Conservation (phyloP, 2,888 invertebrate species). For the Trachelus tabidus region DNA sequence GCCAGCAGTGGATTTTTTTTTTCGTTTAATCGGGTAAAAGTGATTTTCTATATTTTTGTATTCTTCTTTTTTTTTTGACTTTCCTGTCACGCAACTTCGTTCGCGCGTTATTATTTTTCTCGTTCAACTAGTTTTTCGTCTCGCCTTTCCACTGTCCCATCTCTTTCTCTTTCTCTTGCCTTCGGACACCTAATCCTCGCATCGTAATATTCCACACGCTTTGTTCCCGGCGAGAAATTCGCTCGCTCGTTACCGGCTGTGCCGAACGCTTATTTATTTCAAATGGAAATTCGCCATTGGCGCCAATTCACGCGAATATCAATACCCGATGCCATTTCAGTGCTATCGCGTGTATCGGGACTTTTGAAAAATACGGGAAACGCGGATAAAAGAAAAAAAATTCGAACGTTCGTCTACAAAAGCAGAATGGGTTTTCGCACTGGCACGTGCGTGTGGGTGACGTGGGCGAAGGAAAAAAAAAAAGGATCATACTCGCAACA, state of each 20-base stretch:
- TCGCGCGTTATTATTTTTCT: not conserved
- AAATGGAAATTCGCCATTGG: not conserved
- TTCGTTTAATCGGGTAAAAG: constrained; percentile 14
- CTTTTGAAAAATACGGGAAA: not conserved
- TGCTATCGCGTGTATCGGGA: not conserved
- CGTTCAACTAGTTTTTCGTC: not conserved
- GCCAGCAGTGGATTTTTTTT: not conserved
- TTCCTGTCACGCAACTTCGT: not conserved
- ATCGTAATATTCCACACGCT: not conserved
- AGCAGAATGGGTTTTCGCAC: not conserved
- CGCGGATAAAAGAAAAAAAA: not conserved
- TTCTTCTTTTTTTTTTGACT: constrained; percentile 8
- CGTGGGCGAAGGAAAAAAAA: not conserved
- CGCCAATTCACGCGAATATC: not conserved
- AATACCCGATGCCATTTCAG: not conserved
- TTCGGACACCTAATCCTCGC: not conserved
- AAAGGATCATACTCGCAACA: too few relatives aligned
- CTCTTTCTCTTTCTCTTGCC: not conserved
- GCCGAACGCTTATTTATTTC: not conserved
- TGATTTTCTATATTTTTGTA: constrained; percentile 17
- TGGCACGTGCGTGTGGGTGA: not conserved
- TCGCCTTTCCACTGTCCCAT: too few relatives aligned
- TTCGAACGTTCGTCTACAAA: not conserved
- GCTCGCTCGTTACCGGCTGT: too few relatives aligned
- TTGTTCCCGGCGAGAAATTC: not conserved